Conservation (phyloP, 2,797 vertebrate genomes). For the Distichodus sexfasciatus region DNA sequence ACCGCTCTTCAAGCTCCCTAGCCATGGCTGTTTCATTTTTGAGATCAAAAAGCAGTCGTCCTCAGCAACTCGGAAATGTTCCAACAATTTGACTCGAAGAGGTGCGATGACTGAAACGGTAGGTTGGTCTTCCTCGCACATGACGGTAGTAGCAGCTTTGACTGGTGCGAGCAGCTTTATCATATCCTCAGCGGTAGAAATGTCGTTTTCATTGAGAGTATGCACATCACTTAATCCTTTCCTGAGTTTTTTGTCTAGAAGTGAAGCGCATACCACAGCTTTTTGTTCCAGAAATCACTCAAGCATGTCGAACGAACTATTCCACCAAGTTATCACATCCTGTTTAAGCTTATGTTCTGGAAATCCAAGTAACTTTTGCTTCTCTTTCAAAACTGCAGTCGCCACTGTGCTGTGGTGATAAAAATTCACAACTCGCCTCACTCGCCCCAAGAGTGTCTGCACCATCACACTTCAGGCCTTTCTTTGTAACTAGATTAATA, state of each 20-base stretch:
- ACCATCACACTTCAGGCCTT: constrained; percentile 18
- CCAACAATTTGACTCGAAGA: constrained; percentile 28
- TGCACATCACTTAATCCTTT: constrained; percentile 21
- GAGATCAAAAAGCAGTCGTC: constrained; percentile 5
- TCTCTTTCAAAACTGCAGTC: constrained; percentile 13
- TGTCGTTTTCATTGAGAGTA: constrained; percentile 20
- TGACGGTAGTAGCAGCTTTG: neutral
- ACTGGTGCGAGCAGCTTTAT: neutral
- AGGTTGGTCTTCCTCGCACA: constrained; percentile 20
- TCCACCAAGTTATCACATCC: constrained; percentile 19
- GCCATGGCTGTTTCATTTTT: constrained; percentile 8
- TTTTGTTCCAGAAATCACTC: constrained; percentile 33
- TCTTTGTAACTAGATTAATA: constrained; percentile 28
- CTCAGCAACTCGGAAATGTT: neutral
- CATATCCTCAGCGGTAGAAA: constrained; percentile 9
- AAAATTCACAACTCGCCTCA: neutral
- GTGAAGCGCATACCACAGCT: constrained; percentile 14
- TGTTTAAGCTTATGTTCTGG: constrained; percentile 20
- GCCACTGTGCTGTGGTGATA: neutral
- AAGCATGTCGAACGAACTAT: constrained; percentile 29
- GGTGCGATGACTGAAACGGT: constrained; percentile 1
- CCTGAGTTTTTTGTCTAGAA: constrained; percentile 14
- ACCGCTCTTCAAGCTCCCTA: neutral
- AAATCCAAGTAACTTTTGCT: constrained; percentile 9
- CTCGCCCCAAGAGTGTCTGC: constrained; percentile 14